These are phyloP conservation scores for Piscicola geometra DNA, from an alignment of 2,888 invertebrate genomes.

Conservation along the genomic window DNA sequence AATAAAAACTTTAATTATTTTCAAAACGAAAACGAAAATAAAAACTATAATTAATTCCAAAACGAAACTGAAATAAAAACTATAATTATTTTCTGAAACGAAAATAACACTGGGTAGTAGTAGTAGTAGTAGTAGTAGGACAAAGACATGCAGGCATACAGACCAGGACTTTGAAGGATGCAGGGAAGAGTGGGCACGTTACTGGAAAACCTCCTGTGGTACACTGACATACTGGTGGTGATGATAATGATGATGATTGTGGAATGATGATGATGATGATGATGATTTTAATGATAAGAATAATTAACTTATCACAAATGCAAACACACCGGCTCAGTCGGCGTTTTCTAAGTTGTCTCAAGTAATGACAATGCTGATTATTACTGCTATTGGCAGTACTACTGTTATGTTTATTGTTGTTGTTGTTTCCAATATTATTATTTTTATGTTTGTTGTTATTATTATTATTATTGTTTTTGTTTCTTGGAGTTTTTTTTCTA, in stretches of 20 bases:
- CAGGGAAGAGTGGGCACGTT: not conserved
- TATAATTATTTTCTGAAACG: too few species aligned
- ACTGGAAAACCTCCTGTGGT: not conserved
- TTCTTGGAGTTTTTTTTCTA: too few species aligned
- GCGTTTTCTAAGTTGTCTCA: not conserved
- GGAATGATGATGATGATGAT: not conserved
- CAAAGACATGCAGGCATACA: not conserved
- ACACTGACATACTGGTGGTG: not conserved
- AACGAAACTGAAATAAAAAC: too few species aligned
- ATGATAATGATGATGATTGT: too few species aligned
- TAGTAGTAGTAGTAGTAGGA: too few species aligned
- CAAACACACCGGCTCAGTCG: not conserved
- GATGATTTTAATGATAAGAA: not conserved
- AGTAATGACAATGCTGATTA: not conserved
- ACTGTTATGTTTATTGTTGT: not conserved
- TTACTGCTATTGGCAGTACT: not conserved
- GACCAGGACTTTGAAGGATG: conserved; percentile 1
- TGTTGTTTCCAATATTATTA: not conserved
- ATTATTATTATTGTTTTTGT: not conserved
- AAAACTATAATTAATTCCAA: too few species aligned
- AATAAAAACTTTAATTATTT: too few species aligned
- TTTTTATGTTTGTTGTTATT: not conserved
- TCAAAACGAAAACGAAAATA: too few species aligned
- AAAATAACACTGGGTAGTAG: too few species aligned
- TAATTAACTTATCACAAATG: not conserved